Evolutionary conservation across 2,888 invertebrate genomes (phyloP), one percentile per base, ranked within the genome.

Genomic region (Hydraecia micacea): DNA sequence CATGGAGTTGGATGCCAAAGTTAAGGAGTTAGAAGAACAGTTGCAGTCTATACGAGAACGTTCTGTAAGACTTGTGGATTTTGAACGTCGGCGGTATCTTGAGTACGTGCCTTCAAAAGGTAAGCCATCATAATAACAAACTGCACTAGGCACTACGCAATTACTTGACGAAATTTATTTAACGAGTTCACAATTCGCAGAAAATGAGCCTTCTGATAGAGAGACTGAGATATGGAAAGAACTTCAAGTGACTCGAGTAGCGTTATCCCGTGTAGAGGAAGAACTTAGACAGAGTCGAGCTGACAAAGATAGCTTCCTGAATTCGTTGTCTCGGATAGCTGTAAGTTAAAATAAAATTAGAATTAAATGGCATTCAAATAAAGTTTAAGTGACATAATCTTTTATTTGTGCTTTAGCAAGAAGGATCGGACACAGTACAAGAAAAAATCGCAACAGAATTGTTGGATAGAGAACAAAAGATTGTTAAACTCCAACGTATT

Each of bases 191-290:
- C 69, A 69, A 78, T 77, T 89, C 86, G 52, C 81, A 96, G 96
- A 96, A 90, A 91, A 72, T 58, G 95, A 96, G 79, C 96, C 96
- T 11, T 90, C 95, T 1, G 95, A 96, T 62, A 95, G 95, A 84
- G 97, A 97, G 90, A 94, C 96, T 0, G 95, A 96, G 69, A 91
- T 97, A 80, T 97, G 96, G 95, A 96, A 95, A 87, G 97, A 97
- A 77, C 91, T 97, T 25, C 95, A 97, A 90, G 91, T 90, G 28
- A 93, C 95, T 0, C 91, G 94, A 66, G 88, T 90, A 9, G 92
- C 94, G 0, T 86, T 97, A 46, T 90, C 92, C 2, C 92, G 92
- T 11, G 93, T 95, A 3, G 96, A 96, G 81, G 95, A 97, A 77
- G 95, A 95, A 75, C 88, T 97, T 8, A 89, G 92, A 1, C 94